These are phyloP conservation scores for Hypsopygia costalis DNA, from an alignment of 2,888 invertebrate genomes.

Conservation along the genomic window DNA sequence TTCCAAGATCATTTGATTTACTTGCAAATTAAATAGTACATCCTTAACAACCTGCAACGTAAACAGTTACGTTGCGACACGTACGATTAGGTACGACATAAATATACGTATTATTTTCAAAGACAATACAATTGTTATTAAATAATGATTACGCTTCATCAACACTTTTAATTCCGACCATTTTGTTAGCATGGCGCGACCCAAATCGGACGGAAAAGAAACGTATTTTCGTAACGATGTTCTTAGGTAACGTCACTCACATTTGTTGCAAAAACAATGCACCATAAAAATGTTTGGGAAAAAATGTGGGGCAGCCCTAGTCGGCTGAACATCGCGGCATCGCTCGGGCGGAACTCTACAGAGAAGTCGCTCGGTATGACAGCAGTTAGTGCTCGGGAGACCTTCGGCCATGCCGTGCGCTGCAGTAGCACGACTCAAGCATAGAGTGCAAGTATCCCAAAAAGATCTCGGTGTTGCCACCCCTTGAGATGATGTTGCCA, in stretches of 20 bases:
- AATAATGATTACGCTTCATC: conserved; percentile 1
- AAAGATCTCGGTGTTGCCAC: conserved; percentile 3
- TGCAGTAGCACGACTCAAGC: conserved; percentile 52
- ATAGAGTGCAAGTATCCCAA: conserved; percentile 69
- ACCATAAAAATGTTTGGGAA: conserved; percentile 52
- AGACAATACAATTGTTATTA: conserved; percentile 7
- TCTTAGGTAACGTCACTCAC: conserved; percentile 3
- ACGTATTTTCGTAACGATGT: conserved; percentile 5
- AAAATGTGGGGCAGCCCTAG: conserved; percentile 63
- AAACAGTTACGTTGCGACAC: too few relatives aligned
- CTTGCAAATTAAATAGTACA: too few relatives aligned
- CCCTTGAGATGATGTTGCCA: conserved; percentile 1
- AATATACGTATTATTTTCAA: conserved; percentile 2
- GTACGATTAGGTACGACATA: neutral
- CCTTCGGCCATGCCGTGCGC: conserved; percentile 69
- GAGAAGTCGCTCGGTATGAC: conserved; percentile 19
- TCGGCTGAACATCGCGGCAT: conserved; percentile 47
- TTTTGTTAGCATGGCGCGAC: conserved; percentile 3
- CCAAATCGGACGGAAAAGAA: conserved; percentile 5
- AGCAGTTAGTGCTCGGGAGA: conserved; percentile 31
- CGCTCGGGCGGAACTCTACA: conserved; percentile 58
- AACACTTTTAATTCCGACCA: neutral
- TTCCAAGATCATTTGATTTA: too few relatives aligned
- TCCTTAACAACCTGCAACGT: too few relatives aligned
- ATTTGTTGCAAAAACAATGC: conserved; percentile 54